Evolutionary conservation across 2,888 invertebrate genomes (phyloP).

Genomic region (Argynnis bischoffii): DNA sequence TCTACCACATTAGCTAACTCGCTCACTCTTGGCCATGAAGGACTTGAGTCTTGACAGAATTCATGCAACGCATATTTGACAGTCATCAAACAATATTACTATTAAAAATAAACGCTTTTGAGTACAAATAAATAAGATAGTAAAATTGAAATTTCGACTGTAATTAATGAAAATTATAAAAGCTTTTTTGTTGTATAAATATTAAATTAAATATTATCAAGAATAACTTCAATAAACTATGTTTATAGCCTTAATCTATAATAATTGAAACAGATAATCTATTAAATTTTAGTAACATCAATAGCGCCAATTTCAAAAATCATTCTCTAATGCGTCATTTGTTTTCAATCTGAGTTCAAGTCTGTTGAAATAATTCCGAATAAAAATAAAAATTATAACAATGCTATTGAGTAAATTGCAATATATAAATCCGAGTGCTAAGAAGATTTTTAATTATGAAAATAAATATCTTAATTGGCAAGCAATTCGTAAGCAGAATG

Average conservation of each 20-base stretch:
- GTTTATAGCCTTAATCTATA: background rate
- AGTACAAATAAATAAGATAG: background rate
- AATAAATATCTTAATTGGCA: slow-evolving; percentile 45
- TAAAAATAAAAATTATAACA: slow-evolving; percentile 7
- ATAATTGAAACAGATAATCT: slow-evolving; percentile 5
- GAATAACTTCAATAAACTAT: background rate
- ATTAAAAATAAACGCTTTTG: slow-evolving; percentile 3
- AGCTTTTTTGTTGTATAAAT: too few relatives aligned
- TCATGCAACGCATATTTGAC: slow-evolving; percentile 47
- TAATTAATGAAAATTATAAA: background rate
- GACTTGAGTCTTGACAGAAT: slow-evolving; percentile 36
- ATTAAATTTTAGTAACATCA: background rate
- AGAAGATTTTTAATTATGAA: slow-evolving; percentile 42
- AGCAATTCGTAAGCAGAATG: slow-evolving; percentile 45
- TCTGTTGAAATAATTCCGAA: background rate
- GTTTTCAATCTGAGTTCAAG: slow-evolving; percentile 8
- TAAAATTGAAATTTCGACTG: background rate
- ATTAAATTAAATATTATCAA: background rate
- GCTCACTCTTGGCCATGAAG: slow-evolving; percentile 46
- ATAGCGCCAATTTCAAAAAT: slow-evolving; percentile 24
- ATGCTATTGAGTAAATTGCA: slow-evolving; percentile 42
- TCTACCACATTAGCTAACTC: slow-evolving; percentile 68
- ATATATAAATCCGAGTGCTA: slow-evolving; percentile 41
- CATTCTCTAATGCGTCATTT: slow-evolving; percentile 9
- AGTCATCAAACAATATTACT: slow-evolving; percentile 30